Base-by-base conservation (phyloP, 2,888 invertebrate species). In the Drosophila macrospina region DNA sequence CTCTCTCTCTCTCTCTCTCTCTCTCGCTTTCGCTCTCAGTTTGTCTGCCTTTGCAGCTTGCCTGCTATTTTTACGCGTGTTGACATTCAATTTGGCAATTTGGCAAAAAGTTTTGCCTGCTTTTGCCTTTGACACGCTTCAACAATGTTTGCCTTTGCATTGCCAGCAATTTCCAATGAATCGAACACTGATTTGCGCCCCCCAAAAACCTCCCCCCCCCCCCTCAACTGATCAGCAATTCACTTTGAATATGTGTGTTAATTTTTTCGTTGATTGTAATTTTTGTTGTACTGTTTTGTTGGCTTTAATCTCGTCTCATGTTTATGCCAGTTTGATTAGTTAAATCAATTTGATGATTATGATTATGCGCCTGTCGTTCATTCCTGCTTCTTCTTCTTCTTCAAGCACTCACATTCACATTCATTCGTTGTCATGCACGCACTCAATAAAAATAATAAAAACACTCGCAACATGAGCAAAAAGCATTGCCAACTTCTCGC, bases 21-120 rank as follows among this genome's bases (percentile, higher is more conserved):
- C 15, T 4, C 13, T 54, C 20, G 10, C 11, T 59, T 39, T 39
- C 0, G 34, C 30, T n/a, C 11, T 47, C 52, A 28, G 28, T 36
- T 30, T 24, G 13, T 39, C 32, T 47, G 15, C 56, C 37, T 41
- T 63, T 34, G 36, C 28, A 47, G 20, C 65, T 54, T 63, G 48
- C 66, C 63, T 70, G 77, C 74, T 77, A 87, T 88, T 82, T 86
- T 82, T 85, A 86, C 89, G 87, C 89, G 80, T 86, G 87, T 86
- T 88, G 87, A 86, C 86, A 88, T 85, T 88, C 86, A 88, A 87
- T 87, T 86, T 86, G 89, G 71, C 86, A 86, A 86, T 83, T 86
- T 83, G 77, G 75, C 77, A 78, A 55, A 84, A 83, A 83, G 74
- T 87, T 87, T 85, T 70, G 66, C 67, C 65, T 64, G 81, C 72